Percentiles rank a stretch among this genome's conserved stretches.
Conservation (phyloP, 2,888 invertebrate genomes). For the Philonicus albiceps region DNA sequence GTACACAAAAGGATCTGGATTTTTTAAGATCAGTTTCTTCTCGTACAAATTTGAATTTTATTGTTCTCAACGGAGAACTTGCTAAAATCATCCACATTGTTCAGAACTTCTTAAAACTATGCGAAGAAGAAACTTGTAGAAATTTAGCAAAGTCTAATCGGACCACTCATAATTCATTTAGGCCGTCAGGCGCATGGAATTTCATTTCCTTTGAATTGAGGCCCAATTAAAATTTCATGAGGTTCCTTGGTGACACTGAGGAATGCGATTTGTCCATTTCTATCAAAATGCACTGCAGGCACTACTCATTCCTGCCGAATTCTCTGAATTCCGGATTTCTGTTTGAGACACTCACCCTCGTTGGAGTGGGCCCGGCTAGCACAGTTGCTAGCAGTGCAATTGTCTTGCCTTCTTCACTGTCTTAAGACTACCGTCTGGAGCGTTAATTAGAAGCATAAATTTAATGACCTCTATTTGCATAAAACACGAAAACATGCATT, state of each 20-base stretch:
- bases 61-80: constrained; percentile 3
- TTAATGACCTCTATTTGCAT: constrained; percentile 39
- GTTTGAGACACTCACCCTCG: not conserved
- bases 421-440: not conserved
- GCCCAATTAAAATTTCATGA: constrained; percentile 35
- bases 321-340: constrained; percentile 25
- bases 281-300: constrained; percentile 5
- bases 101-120: constrained; percentile 12
- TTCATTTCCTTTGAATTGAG: constrained; percentile 33
- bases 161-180: constrained; percentile 13
- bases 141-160: constrained; percentile 12
- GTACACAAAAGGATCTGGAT: not conserved
- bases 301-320: constrained; percentile 4
- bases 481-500: constrained; percentile 40
- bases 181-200: constrained; percentile 13
- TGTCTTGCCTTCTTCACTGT: not conserved
- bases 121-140: not conserved
- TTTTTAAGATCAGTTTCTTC: not conserved
- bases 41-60: not conserved
- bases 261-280: constrained; percentile 38
- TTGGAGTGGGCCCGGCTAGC: no score
- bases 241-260: constrained; percentile 4
- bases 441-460: constrained; percentile 39
- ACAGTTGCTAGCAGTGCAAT: not conserved
- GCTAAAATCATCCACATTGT: constrained; percentile 10